Evolutionary conservation across 2,888 invertebrate species (phyloP), one percentile per base, ranked within the genome.

Genomic region (Plebejus melissa): DNA sequence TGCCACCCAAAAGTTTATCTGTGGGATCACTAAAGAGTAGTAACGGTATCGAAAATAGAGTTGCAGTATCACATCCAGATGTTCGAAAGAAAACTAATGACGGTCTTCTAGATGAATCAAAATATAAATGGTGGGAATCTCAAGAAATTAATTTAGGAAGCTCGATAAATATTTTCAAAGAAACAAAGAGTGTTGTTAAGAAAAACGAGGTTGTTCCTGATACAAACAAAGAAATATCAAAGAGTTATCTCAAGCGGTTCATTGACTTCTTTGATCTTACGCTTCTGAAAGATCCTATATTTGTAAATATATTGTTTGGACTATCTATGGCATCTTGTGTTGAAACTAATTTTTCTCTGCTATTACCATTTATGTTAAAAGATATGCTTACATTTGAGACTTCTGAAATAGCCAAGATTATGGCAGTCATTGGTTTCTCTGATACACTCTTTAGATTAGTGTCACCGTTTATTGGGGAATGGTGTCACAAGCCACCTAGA

Each of bases 251-350:
- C 57, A 77, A 83, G 9, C 88, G 85, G 76, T 82, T 95, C 28
- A 88, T 94, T 0, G 86, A 91, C 28, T 94, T 95, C 78, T 96
- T 96, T 82, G 96, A 96, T 85, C 86, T 96, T 75, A 94, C 94
- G 69, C 88, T 96, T 69, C 85, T 96, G n/a, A 94, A 88, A 78
- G 96, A 96, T 86, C 95, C 95, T 38, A 90, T 95, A 80, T 96
- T 96, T 82, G 94, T 96, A 0, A 96, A 95, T 81, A 95, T 96
- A 78, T 94, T 96, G 89, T 77, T 96, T 71, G 96, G 96, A 22
- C 88, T 96, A 84, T 95, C 96, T 0, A 84, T 96, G 57, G 96
- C 96, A 0, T 93, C 95, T 7, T 95, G 96, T 81, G 95, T 95
- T 0, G 96, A 96, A 84, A 93, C 95, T 0, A 96, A 96, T 82